Percentiles rank a stretch among this genome's conserved stretches.
These are phyloP conservation scores for Drosophila kuntzei DNA, from an alignment of 2,888 invertebrate species.

Conservation along the genomic window DNA sequence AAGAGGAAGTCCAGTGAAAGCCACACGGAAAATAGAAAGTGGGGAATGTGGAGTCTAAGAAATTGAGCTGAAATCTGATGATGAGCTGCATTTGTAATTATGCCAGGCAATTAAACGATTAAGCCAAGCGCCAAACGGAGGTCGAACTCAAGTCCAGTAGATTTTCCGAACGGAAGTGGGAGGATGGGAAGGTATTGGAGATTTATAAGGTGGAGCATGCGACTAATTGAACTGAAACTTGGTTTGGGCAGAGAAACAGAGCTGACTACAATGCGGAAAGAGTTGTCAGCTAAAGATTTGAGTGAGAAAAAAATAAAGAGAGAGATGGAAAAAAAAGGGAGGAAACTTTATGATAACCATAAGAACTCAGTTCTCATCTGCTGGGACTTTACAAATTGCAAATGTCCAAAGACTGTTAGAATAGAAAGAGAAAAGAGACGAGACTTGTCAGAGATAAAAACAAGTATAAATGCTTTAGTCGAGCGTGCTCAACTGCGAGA, in stretches of 20 bases:
- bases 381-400: conserved; percentile 5
- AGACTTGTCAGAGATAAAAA: neutral
- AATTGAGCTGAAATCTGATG: conserved; percentile 78
- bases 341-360: conserved; percentile 5
- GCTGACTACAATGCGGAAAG: neutral
- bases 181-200: conserved; percentile 17
- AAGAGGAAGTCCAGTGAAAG: conserved; percentile 6
- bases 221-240: conserved; percentile 58
- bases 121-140: conserved; percentile 56
- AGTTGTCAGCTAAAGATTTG: neutral
- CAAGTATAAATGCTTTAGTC: neutral
- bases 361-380: neutral
- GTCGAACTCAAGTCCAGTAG: conserved; percentile 7
- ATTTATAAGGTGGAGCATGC: conserved; percentile 53
- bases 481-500: neutral
- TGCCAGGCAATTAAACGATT: conserved; percentile 80
- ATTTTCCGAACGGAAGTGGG: neutral
- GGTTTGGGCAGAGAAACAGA: neutral
- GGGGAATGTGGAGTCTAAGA: conserved; percentile 30
- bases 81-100: conserved; percentile 80
- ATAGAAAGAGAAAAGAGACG: neutral
- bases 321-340: neutral
- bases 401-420: neutral
- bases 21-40: neutral
- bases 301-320: conserved; percentile 1